Conservation (phyloP, 2,797 vertebrate species). For the Lutjanus argentimaculatus region DNA sequence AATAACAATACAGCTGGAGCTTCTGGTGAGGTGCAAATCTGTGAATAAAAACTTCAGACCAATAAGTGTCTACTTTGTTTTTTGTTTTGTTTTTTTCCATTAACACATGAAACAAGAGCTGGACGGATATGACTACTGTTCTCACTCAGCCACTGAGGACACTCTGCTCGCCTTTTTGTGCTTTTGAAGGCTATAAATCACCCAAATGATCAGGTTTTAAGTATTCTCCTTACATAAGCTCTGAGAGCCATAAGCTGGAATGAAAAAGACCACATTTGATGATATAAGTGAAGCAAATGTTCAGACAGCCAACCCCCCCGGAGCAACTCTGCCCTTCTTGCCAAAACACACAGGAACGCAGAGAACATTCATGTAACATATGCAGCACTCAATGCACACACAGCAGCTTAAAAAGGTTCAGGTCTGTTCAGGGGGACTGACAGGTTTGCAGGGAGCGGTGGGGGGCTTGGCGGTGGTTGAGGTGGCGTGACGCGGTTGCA, state of each 20-base stretch:
- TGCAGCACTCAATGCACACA: slow-evolving; percentile 38
- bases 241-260: neutral
- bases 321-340: slow-evolving; percentile 7
- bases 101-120: neutral
- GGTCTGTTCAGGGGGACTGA: slow-evolving; percentile 17
- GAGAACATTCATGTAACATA: slow-evolving; percentile 61
- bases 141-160: neutral
- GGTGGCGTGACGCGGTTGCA: slow-evolving; percentile 68
- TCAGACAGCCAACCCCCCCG: neutral
- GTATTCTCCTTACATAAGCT: neutral
- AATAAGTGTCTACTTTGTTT: slow-evolving; percentile 29
- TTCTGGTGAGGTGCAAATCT: slow-evolving; percentile 58
- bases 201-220: neutral
- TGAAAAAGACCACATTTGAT: slow-evolving; percentile 12
- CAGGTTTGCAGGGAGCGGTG: slow-evolving; percentile 10
- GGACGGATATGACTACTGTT: neutral
- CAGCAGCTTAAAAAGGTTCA: slow-evolving; percentile 31
- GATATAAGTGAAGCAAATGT: slow-evolving; percentile 3
- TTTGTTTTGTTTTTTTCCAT: slow-evolving; percentile 7
- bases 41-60: slow-evolving; percentile 76
- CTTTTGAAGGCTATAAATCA: slow-evolving; percentile 17
- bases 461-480: neutral
- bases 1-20: slow-evolving; percentile 19
- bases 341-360: slow-evolving; percentile 49
- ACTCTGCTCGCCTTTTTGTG: neutral